phyloP scores from a whole-genome alignment of 2,797 vertebrate genomes.

The Hoplostethus mediterraneus region DNA sequence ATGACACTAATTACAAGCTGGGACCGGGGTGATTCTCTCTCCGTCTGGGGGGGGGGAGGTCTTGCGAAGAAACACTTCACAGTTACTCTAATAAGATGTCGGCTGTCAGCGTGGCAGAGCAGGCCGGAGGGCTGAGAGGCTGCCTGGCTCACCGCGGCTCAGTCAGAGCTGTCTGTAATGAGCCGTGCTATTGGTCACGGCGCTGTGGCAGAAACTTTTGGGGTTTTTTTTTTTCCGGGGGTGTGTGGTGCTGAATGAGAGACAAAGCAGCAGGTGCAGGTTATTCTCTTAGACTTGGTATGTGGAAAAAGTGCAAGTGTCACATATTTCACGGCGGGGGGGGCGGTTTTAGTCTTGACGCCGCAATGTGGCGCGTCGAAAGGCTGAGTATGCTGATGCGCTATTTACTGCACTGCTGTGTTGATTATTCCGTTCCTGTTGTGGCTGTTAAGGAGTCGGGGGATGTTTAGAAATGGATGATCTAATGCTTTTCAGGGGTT shows the following conservation, averaged over 20 bases:
- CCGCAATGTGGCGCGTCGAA: neutral
- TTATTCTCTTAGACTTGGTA: neutral
- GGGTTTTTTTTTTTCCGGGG: slow-evolving; percentile 3
- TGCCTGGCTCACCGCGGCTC: slow-evolving; percentile 36
- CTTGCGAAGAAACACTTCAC: slow-evolving; percentile 16
- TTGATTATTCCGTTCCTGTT: neutral
- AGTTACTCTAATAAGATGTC: slow-evolving; percentile 42
- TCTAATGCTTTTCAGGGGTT: neutral
- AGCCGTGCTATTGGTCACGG: slow-evolving; percentile 66
- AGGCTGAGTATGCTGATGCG: slow-evolving; percentile 13
- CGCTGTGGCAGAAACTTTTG: slow-evolving; percentile 20
- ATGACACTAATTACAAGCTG: slow-evolving; percentile 35
- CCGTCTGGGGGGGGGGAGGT: slow-evolving; percentile 22
- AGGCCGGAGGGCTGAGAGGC: slow-evolving; percentile 32
- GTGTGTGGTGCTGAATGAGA: slow-evolving; percentile 25
- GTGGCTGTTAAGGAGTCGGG: neutral
- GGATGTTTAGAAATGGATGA: neutral
- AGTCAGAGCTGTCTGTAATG: slow-evolving; percentile 62
- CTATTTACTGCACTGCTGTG: slow-evolving; percentile 8
- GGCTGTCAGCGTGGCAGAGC: slow-evolving; percentile 21
- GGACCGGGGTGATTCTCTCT: slow-evolving; percentile 16
- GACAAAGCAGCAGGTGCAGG: slow-evolving; percentile 46
- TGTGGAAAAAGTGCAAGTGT: slow-evolving; percentile 19
- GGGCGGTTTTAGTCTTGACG: slow-evolving; percentile 22
- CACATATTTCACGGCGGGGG: slow-evolving; percentile 1